phyloP scores from a whole-genome alignment of 2,113 vertebrate genomes.

The Tiliqua scincoides region DNA sequence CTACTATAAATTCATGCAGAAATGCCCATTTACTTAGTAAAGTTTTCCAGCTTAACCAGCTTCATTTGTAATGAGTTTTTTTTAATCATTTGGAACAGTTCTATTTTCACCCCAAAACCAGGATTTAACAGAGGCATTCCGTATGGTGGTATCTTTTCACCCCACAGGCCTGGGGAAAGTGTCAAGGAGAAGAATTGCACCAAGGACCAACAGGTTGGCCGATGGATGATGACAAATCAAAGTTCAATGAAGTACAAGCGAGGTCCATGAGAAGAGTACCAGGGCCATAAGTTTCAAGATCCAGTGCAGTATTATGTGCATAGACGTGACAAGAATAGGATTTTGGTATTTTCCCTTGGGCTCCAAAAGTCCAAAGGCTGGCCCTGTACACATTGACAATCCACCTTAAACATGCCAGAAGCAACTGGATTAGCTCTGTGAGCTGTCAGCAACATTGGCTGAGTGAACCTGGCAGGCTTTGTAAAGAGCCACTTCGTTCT shows the following conservation, averaged over 20 bases:
- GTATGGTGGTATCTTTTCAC: background rate
- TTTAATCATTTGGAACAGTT: background rate
- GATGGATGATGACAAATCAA: background rate
- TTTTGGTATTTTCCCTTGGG: background rate
- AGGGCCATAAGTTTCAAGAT: background rate
- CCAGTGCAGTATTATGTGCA: background rate
- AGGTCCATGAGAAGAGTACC: background rate
- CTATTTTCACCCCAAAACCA: background rate
- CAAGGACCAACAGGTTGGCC: background rate
- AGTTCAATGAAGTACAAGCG: background rate
- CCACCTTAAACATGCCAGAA: background rate
- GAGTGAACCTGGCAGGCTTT: slow-evolving; percentile 4
- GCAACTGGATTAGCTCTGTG: background rate
- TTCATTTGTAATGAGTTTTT: background rate
- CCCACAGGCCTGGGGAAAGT: background rate
- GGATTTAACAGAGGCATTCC: background rate
- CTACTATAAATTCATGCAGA: background rate
- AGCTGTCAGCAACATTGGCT: background rate
- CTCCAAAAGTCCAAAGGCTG: background rate
- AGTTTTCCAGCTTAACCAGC: background rate
- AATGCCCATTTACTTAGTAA: background rate
- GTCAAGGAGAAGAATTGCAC: background rate
- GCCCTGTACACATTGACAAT: background rate
- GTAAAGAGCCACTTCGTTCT: background rate
- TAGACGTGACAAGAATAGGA: background rate